A percentile compares a stretch with the other conserved stretches of the same genome.
phyloP scores from a whole-genome alignment of 2,888 invertebrate genomes.

The Folsomia manolachei region DNA sequence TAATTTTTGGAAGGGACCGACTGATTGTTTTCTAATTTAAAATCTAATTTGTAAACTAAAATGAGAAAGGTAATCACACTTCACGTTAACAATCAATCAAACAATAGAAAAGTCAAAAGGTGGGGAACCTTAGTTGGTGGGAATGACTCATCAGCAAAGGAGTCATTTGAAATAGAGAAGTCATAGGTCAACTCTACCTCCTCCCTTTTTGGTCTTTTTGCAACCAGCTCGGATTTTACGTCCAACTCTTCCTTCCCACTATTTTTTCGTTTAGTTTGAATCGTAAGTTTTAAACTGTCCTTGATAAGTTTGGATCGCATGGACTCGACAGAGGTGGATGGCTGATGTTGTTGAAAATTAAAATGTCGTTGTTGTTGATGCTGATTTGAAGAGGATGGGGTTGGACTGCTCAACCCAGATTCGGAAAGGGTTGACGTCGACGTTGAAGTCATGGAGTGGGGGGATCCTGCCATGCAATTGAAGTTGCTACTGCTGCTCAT shows the following conservation, averaged over 20 bases:
- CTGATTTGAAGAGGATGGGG: constrained; percentile 53
- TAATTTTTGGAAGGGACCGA: too few relatives aligned
- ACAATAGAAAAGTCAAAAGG: constrained; percentile 9
- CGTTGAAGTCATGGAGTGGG: background rate
- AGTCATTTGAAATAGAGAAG: constrained; percentile 23
- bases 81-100: constrained; percentile 1
- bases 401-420: constrained; percentile 56
- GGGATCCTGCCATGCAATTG: background rate
- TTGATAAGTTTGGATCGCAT: constrained; percentile 88
- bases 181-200: constrained; percentile 52
- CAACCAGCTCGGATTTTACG: constrained; percentile 54
- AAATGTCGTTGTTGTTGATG: constrained; percentile 51
- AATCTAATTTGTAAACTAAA: background rate
- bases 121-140: constrained; percentile 20
- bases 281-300: constrained; percentile 80
- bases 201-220: constrained; percentile 55
- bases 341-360: constrained; percentile 51
- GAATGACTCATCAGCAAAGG: constrained; percentile 10
- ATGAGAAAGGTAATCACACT: background rate
- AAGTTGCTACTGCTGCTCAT: background rate
- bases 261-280: constrained; percentile 79
- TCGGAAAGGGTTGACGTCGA: background rate
- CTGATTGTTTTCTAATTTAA: background rate
- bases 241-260: constrained; percentile 60
- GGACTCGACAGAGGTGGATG: constrained; percentile 64